phyloP scores from a whole-genome alignment of 2,888 invertebrate genomes.

The Pollenia amentaria region DNA sequence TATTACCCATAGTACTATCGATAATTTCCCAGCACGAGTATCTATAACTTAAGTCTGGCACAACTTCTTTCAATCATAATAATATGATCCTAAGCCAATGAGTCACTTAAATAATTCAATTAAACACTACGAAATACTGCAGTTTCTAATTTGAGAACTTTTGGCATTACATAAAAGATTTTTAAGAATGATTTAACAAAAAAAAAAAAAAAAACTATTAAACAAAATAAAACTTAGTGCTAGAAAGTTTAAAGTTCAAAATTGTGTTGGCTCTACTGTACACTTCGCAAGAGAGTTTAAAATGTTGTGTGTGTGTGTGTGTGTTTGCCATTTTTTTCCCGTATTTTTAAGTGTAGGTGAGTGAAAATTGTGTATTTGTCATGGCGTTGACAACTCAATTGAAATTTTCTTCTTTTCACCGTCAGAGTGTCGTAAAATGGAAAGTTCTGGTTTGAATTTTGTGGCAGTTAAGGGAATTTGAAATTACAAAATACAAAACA shows the following conservation, averaged over 20 bases:
- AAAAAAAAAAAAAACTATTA: too few species aligned
- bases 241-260: background rate
- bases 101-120: too few species aligned
- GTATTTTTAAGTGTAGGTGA: slow-evolving; percentile 40
- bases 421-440: slow-evolving; percentile 69
- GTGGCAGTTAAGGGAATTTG: slow-evolving; percentile 74
- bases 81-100: too few species aligned
- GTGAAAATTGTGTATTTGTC: slow-evolving; percentile 69
- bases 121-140: too few species aligned
- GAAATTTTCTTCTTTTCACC: slow-evolving; percentile 70
- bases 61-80: too few species aligned
- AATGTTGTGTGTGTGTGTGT: background rate
- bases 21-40: too few species aligned
- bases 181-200: too few species aligned
- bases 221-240: too few species aligned
- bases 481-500: slow-evolving; percentile 71
- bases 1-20: too few species aligned
- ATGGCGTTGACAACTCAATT: slow-evolving; percentile 72
- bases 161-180: too few species aligned
- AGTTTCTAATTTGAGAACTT: too few species aligned
- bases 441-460: slow-evolving; percentile 73
- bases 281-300: background rate
- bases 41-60: too few species aligned
- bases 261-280: slow-evolving; percentile 23
- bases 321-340: background rate